Percentiles rank a stretch among this genome's conserved stretches.
phyloP scores from a whole-genome alignment of 2,113 vertebrate genomes.

The Mirza zaza region DNA sequence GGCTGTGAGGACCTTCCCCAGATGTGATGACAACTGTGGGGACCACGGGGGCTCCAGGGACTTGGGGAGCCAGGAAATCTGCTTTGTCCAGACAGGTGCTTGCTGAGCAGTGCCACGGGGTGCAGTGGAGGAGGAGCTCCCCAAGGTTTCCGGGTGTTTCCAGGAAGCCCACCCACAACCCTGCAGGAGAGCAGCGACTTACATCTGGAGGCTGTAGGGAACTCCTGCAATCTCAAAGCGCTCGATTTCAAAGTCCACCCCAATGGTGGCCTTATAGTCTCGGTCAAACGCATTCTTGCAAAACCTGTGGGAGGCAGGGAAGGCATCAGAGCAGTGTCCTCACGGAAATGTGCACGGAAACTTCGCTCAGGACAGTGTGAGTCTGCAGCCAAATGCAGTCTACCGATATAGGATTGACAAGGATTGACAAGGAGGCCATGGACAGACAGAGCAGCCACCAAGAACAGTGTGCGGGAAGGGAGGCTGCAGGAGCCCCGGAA shows the following conservation, averaged over 20 bases:
- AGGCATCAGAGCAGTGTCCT: neutral
- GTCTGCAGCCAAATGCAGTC: neutral
- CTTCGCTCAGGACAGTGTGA: neutral
- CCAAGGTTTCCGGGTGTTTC: neutral
- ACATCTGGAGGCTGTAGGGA: constrained; percentile 94
- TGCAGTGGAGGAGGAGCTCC: neutral
- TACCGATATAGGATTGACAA: fast-evolving
- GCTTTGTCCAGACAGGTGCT: neutral
- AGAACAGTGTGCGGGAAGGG: neutral
- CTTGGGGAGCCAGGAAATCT: neutral
- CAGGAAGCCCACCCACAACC: neutral
- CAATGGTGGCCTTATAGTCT: constrained; percentile 95
- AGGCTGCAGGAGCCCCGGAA: neutral
- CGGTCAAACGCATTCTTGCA: constrained; percentile 92
- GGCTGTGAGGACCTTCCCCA: neutral
- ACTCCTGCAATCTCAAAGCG: constrained; percentile 91
- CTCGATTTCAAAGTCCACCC: constrained; percentile 96
- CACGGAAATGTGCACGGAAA: neutral
- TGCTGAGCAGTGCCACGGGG: neutral
- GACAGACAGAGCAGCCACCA: neutral
- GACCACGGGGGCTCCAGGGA: neutral
- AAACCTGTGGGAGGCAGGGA: constrained; percentile 84
- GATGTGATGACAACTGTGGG: neutral
- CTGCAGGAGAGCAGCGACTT: constrained; percentile 70
- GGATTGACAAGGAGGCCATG: fast-evolving